phyloP scores from a whole-genome alignment of 1,140 invertebrate species.

The Meloidogyne chitwoodi region DNA sequence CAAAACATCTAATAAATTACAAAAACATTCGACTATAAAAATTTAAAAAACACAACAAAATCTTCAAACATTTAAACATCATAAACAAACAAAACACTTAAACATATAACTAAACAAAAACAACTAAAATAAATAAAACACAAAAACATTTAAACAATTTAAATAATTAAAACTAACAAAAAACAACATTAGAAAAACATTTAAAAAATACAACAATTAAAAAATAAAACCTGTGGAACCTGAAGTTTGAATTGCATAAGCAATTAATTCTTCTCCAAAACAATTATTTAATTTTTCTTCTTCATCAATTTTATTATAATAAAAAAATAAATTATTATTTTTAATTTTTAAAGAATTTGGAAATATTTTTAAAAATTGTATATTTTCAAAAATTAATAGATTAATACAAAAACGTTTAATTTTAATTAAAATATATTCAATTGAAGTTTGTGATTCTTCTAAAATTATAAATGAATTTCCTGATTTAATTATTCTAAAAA shows the following conservation, averaged over 20 bases:
- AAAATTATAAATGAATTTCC: conserved; percentile 9
- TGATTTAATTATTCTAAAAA: conserved; percentile 6
- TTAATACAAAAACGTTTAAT: neutral
- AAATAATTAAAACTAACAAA: too few relatives aligned
- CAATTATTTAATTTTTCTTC: neutral
- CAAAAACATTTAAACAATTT: too few relatives aligned
- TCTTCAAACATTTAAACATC: too few relatives aligned
- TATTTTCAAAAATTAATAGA: neutral
- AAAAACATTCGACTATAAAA: too few relatives aligned
- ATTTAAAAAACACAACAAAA: too few relatives aligned
- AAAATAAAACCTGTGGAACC: conserved; percentile 21
- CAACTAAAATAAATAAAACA: too few relatives aligned
- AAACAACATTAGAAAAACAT: too few relatives aligned
- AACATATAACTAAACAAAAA: too few relatives aligned
- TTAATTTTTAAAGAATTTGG: neutral
- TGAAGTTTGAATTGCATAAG: conserved; percentile 26
- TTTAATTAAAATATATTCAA: neutral
- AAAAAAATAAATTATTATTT: neutral
- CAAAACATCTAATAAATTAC: too few relatives aligned
- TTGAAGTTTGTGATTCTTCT: neutral
- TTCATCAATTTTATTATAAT: neutral
- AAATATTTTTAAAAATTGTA: neutral
- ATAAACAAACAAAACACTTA: too few relatives aligned
- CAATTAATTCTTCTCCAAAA: neutral
- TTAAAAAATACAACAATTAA: too few relatives aligned